Evolutionary conservation across 2,113 vertebrate genomes (phyloP).

Genomic region (Dasyornis broadbenti): DNA sequence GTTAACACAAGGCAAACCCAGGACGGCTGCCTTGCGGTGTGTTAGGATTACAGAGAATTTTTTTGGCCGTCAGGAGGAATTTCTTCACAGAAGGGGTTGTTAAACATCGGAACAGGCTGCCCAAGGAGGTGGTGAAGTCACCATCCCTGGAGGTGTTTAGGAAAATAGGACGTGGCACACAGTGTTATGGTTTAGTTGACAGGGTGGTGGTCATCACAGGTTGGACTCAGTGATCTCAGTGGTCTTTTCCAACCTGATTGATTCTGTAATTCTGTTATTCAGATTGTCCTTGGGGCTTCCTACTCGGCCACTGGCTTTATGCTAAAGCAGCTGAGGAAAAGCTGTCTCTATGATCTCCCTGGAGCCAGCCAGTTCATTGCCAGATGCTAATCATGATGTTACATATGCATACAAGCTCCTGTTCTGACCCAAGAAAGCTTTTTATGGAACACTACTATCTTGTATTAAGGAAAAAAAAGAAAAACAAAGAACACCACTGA

Average conservation of each 20-base stretch:
- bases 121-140: not conserved
- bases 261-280: not conserved
- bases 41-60: not conserved
- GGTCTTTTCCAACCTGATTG: not conserved
- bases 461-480: not conserved
- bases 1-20: not conserved
- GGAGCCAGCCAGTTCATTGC: not conserved
- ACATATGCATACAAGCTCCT: not conserved
- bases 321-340: not conserved
- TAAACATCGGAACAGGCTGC: not conserved
- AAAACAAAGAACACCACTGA: not conserved
- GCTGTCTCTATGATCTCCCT: not conserved
- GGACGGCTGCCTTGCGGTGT: fast-evolving
- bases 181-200: not conserved
- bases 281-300: not conserved
- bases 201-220: not conserved
- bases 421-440: not conserved
- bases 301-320: not conserved
- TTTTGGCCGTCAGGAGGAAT: not conserved
- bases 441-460: not conserved
- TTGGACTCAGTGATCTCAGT: not conserved
- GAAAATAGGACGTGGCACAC: not conserved
- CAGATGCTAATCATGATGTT: not conserved
- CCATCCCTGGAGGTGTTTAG: not conserved
- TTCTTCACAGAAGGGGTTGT: not conserved